A percentile compares a stretch with the other conserved stretches of the same genome.
Conservation (phyloP, 2,797 vertebrate genomes). For the Erpetoichthys calabaricus region DNA sequence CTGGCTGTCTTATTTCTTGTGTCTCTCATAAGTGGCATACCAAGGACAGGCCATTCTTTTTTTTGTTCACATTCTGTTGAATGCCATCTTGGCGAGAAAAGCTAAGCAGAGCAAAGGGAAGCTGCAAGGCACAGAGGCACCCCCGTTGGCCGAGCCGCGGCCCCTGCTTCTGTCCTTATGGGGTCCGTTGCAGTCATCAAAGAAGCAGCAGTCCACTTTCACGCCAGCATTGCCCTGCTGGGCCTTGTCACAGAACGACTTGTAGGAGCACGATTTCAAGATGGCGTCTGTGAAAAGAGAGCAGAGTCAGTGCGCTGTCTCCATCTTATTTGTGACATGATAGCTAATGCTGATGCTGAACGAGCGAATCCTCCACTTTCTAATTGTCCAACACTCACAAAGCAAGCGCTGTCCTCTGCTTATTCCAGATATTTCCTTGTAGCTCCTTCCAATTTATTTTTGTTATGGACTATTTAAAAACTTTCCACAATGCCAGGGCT, state of each 20-base stretch:
- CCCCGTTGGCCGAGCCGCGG: constrained; percentile 27
- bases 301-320: not conserved
- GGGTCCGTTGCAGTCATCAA: constrained; percentile 64
- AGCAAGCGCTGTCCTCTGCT: no score
- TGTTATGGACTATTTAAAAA: no score
- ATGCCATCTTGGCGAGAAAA: constrained; percentile 31
- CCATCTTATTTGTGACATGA: no score
- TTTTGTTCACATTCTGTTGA: constrained; percentile 29
- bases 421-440: no score
- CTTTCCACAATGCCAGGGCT: no score
- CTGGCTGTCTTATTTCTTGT: no score
- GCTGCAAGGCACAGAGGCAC: constrained; percentile 18
- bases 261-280: constrained; percentile 70
- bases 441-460: no score
- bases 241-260: constrained; percentile 67
- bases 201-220: constrained; percentile 63
- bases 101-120: constrained; percentile 28
- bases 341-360: no score
- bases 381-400: no score
- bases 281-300: constrained; percentile 50
- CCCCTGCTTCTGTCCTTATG: constrained; percentile 34
- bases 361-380: no score
- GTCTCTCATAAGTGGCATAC: no score
- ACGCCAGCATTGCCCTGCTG: constrained; percentile 36
- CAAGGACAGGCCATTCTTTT: not conserved